Base-by-base conservation (phyloP, 2,888 invertebrate species). In the Pediacus dermestoides region DNA sequence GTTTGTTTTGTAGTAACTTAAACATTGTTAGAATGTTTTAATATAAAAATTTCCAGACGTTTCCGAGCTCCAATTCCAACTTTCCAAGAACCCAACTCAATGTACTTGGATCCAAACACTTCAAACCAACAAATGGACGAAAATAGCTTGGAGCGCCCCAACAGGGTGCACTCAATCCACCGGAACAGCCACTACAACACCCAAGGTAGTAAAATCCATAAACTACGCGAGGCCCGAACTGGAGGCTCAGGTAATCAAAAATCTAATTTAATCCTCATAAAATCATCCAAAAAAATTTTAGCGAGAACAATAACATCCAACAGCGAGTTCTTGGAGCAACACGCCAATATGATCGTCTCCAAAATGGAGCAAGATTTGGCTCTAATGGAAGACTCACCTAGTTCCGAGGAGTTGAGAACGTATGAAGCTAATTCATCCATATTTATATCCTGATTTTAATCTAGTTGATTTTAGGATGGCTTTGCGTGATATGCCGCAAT, bases 401-500 rank as follows among this genome's bases (percentile, higher is more conserved):
- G 72, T 10, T 75, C 81, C 1, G 78, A 82, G 54, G 75, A 78
- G 57, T 59, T 80, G 30, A 70, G 83, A 55, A 74, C 79, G 81
- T 81, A 55, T n/a, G n/a, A n/a, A 53, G 58, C 46, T 11, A 12
- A 11, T n/a, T n/a, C n/a, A n/a, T n/a, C n/a, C n/a, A n/a, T n/a
- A n/a, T n/a, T n/a, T n/a, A n/a, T n/a, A n/a, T n/a, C n/a, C n/a
- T n/a, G n/a, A n/a, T n/a, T n/a, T n/a, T 8, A 30, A 14, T 30
- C 15, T 13, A n/a, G 30, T n/a, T n/a, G 16, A 4, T 14, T 28
- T 41, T 37, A 22, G 13, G 6, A 25, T 12, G 49, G 80, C 82
- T 1, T 65, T 86, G 22, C 72, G 81, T 27, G 80, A 82, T 39
- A 74, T 86, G 57, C 81, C 85, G 0, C 82, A 84, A 58, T 76